These are phyloP conservation scores for Dynastes tityus DNA, from an alignment of 2,888 invertebrate species.

Conservation along the genomic window DNA sequence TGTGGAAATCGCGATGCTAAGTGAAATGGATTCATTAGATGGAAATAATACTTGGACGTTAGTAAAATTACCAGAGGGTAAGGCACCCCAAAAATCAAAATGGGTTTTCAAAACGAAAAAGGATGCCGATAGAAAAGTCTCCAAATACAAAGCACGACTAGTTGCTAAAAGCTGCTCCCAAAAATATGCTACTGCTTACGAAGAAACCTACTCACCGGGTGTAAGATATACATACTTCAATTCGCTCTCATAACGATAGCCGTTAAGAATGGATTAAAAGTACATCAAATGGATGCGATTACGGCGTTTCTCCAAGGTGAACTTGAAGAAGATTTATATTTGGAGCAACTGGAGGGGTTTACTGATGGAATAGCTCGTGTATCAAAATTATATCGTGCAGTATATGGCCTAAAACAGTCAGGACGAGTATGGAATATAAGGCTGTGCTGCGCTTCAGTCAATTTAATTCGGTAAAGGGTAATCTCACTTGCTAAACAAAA, in stretches of 20 bases:
- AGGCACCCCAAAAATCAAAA: too few relatives aligned
- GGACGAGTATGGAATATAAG: too few relatives aligned
- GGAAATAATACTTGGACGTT: too few relatives aligned
- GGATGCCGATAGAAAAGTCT: constrained; percentile 40
- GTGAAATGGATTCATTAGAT: not conserved
- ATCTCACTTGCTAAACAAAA: too few relatives aligned
- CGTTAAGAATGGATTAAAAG: constrained; percentile 54
- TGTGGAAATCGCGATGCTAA: not conserved
- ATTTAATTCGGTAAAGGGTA: too few relatives aligned
- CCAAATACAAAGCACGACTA: constrained; percentile 49
- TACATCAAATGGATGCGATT: constrained; percentile 60
- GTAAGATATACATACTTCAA: constrained; percentile 53
- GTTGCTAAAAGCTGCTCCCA: constrained; percentile 57
- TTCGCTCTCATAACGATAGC: constrained; percentile 53
- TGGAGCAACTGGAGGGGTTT: too few relatives aligned
- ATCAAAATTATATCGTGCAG: too few relatives aligned
- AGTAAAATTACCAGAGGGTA: not conserved
- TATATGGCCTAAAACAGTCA: too few relatives aligned
- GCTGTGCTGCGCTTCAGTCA: too few relatives aligned
- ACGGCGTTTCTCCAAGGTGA: constrained; percentile 60
- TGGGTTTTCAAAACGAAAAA: constrained; percentile 47
- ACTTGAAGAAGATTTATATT: too few relatives aligned
- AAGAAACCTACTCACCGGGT: constrained; percentile 60
- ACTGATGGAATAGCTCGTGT: too few relatives aligned
- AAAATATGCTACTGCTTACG: constrained; percentile 58